Evolutionary conservation across 2,888 invertebrate genomes (phyloP).

Genomic region (Camponotus fellah): DNA sequence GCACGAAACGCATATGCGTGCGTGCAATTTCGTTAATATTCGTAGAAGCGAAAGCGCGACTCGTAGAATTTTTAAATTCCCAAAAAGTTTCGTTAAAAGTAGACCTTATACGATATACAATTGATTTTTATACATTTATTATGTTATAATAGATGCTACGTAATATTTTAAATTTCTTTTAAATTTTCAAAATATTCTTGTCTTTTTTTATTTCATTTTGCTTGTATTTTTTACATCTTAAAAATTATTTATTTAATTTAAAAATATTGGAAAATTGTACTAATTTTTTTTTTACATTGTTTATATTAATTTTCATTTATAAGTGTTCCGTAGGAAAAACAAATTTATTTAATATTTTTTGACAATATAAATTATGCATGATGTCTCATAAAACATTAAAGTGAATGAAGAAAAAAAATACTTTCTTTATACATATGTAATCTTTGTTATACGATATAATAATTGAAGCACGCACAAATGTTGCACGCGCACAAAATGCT

Average conservation of each 20-base stretch:
- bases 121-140: neutral
- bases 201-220: neutral
- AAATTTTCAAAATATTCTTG: neutral
- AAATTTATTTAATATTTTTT: neutral
- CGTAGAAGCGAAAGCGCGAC: neutral
- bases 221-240: neutral
- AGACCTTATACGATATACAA: neutral
- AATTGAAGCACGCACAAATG: neutral
- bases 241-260: neutral
- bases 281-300: neutral
- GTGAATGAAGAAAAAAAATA: neutral
- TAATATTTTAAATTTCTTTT: neutral
- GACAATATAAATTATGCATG: slow-evolving; percentile 2
- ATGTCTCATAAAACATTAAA: neutral
- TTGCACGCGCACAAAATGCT: neutral
- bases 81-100: neutral
- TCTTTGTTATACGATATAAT: neutral
- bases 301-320: neutral
- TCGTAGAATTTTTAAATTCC: neutral
- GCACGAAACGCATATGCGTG: slow-evolving; percentile 48
- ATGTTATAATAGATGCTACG: neutral
- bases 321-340: neutral
- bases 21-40: neutral
- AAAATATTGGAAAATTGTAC: neutral
- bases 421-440: neutral